Base-by-base conservation (phyloP, 2,888 invertebrate genomes). In the Caenorhabditis auriculariae region DNA sequence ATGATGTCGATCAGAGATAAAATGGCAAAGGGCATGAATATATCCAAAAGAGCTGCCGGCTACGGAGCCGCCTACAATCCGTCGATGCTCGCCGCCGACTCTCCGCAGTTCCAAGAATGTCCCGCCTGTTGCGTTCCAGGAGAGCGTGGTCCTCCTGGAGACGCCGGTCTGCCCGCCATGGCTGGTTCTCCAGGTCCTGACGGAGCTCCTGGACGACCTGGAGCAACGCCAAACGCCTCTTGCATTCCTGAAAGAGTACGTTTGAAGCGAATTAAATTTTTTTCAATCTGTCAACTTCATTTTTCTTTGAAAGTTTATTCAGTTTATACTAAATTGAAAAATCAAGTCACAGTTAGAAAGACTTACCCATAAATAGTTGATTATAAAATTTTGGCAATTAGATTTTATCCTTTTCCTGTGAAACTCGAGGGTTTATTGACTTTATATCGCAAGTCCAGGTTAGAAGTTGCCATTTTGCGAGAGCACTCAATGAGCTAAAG, bases 41-140 rank as follows among this genome's bases (percentile, higher is more conserved):
- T 57, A n/a, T 62, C 70, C 9, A 54, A 50, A 37, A 53, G 70
- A 32, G 62, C 62, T 19, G 66, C 63, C 37, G 60, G 60, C 6
- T 70, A 68, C 29, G 70, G 70, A 6, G 61, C 60, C n/a, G 32
- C 47, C 23, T 78, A 78, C 51, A 79, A 75, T 55, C 73, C 78
- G 5, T 62, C 71, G 23, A 66, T 80, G 62, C 52, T 80, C 39
- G 73, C 75, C 42, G 52, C 71, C 6, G 74, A 74, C 43, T 72
- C 71, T 3, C 76, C 81, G 12, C 75, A 74, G 46, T 81, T 81
- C 72, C 81, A 81, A 57, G 81, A 81, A 46, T 81, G 81, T 53
- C 81, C 81, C 68, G 81, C 81, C 6, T 81, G 81, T 45, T 81
- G 81, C 54, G 67, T 76, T 27, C 81, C 81, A 1, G 81, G 81